These are phyloP conservation scores for Tonatia bakeri DNA, from an alignment of 2,113 vertebrate species.

Conservation along the genomic window DNA sequence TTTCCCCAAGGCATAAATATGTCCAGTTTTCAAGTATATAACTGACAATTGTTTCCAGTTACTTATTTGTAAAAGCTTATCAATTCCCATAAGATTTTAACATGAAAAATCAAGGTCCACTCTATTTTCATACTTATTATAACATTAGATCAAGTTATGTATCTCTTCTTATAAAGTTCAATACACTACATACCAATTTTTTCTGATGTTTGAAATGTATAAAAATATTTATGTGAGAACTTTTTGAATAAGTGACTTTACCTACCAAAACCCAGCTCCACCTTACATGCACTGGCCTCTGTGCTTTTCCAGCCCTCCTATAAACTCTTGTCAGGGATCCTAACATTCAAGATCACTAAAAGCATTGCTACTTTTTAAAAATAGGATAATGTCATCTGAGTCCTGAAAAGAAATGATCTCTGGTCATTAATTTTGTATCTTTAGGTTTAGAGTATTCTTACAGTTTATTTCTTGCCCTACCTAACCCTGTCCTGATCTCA, in stretches of 20 bases:
- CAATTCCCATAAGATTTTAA: background rate
- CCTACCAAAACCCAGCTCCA: background rate
- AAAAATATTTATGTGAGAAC: constrained; percentile 39
- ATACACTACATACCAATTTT: background rate
- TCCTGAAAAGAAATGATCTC: background rate
- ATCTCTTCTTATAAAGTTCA: constrained; percentile 36
- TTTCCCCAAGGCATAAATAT: constrained; percentile 48
- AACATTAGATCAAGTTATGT: background rate
- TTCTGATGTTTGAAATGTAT: constrained; percentile 13
- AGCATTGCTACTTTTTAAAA: constrained; percentile 6
- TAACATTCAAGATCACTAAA: constrained; percentile 15
- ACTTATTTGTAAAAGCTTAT: constrained; percentile 40
- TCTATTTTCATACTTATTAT: constrained; percentile 35
- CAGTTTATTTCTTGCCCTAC: background rate
- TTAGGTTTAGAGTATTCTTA: background rate
- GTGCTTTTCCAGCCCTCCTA: background rate
- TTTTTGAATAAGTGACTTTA: constrained; percentile 35
- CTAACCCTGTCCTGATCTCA: background rate
- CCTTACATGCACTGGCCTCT: background rate
- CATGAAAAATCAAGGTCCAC: background rate
- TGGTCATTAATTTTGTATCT: background rate
- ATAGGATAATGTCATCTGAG: background rate
- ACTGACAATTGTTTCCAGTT: constrained; percentile 47
- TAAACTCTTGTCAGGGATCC: constrained; percentile 11
- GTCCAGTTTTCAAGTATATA: constrained; percentile 46